Evolutionary conservation across 1,140 invertebrate species (phyloP), one percentile per base, ranked within the genome.

Genomic region (Platyscapa corneri): DNA sequence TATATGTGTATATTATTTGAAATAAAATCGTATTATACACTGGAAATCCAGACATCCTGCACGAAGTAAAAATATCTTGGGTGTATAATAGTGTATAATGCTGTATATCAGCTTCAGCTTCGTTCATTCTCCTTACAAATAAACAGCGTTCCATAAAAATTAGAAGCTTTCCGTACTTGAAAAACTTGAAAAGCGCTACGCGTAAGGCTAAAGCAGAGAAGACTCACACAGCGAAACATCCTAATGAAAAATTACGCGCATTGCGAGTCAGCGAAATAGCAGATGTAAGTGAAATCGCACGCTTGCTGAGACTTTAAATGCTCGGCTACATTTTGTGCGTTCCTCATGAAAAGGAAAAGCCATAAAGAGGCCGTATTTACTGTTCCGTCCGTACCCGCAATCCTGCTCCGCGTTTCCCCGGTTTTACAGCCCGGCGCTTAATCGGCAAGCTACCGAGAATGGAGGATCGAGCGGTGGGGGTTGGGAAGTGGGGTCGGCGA

Each of bases 171-270:
- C n/a, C n/a, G n/a, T n/a, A n/a, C n/a, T n/a, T n/a, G n/a, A n/a
- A n/a, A n/a, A n/a, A n/a, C n/a, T n/a, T n/a, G n/a, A n/a, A n/a
- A n/a, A n/a, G n/a, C n/a, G n/a, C n/a, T n/a, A n/a, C n/a, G n/a
- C n/a, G n/a, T 2, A 20, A 56, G 53, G 18, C 18, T 16, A 56
- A 56, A 56, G 53, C 18, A 18, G 18, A 2, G 7, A 27, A 23
- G 3, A 6, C 32, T 32, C 34, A 10, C 6, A 32, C 1, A 32
- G 5, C 32, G 30, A 70, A 32, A 70, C 16, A 34, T 37, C 16
- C 67, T 34, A 70, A 70, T 39, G 67, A 70, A 70, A 70, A 70
- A 70, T 70, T 70, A 70, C 67, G 34, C 67, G 67, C 16, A 70
- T 70, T 14, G 30, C 30, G 30, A 32, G 12, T 32, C 30, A 65